Conservation (phyloP, 2,797 vertebrate genomes). For the Phrynocephalus guinanensis region DNA sequence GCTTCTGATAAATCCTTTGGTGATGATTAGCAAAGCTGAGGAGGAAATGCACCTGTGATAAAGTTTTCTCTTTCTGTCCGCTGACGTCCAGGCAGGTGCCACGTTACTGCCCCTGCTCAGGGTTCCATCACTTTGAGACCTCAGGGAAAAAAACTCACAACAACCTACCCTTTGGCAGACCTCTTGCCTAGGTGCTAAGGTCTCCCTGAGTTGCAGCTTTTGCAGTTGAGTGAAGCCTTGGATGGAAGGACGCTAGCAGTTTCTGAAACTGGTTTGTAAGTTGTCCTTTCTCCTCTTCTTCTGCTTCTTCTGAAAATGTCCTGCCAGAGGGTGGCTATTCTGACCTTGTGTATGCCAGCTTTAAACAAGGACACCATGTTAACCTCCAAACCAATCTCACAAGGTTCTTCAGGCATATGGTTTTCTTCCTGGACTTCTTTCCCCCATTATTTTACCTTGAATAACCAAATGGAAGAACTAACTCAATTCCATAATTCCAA, state of each 20-base stretch:
- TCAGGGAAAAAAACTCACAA: background rate
- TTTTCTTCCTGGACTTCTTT: too few species aligned
- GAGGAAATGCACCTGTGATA: background rate
- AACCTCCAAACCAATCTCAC: too few species aligned
- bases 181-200: background rate
- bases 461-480: background rate
- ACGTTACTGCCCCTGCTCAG: background rate
- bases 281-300: too few species aligned
- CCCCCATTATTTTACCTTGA: too few species aligned
- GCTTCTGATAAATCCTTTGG: background rate
- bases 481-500: background rate
- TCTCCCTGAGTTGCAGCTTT: background rate
- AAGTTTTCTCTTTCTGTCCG: background rate
- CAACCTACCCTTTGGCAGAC: background rate
- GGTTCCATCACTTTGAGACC: conserved; percentile 9
- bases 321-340: too few species aligned
- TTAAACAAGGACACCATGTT: too few species aligned
- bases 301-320: too few species aligned
- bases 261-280: background rate
- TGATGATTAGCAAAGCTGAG: conserved; percentile 4
- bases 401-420: too few species aligned
- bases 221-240: background rate
- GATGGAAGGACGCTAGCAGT: too few species aligned
- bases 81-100: conserved; percentile 17
- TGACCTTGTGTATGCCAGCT: too few species aligned